These are phyloP conservation scores for Eristalis tenax DNA, from an alignment of 2,888 invertebrate genomes.

Conservation along the genomic window DNA sequence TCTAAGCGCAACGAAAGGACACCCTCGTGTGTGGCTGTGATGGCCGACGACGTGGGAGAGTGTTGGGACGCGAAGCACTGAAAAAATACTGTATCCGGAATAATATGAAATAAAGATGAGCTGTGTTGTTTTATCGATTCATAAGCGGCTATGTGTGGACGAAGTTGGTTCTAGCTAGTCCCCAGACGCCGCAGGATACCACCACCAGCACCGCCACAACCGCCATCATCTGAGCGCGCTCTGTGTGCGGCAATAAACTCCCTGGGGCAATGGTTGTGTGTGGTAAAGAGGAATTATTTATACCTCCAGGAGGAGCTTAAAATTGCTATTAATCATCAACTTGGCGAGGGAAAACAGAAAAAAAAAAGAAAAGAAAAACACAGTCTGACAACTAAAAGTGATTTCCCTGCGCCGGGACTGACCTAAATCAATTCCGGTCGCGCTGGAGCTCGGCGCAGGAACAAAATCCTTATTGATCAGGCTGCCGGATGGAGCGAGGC, in stretches of 20 bases:
- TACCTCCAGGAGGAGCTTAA: slow-evolving; percentile 32
- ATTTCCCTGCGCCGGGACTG: slow-evolving; percentile 37
- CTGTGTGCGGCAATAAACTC: slow-evolving; percentile 25
- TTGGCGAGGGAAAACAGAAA: background rate
- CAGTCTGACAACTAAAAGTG: slow-evolving; percentile 15
- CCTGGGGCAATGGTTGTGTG: slow-evolving; percentile 11
- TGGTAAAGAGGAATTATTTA: slow-evolving; percentile 48
- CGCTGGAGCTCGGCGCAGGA: background rate
- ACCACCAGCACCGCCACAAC: slow-evolving; percentile 11
- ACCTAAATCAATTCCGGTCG: slow-evolving; percentile 37
- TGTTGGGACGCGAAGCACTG: background rate
- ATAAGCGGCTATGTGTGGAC: slow-evolving; percentile 22
- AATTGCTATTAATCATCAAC: slow-evolving; percentile 57
- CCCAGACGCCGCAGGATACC: slow-evolving; percentile 33
- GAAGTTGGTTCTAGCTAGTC: background rate
- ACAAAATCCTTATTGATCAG: slow-evolving; percentile 51
- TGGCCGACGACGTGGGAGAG: background rate
- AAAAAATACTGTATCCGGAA: slow-evolving; percentile 14
- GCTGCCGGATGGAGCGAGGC: background rate
- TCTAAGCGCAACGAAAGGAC: slow-evolving; percentile 5
- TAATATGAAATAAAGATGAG: slow-evolving; percentile 57
- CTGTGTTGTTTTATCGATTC: slow-evolving; percentile 65
- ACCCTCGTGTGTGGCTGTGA: background rate
- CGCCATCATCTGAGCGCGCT: slow-evolving; percentile 18
- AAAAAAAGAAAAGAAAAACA: slow-evolving; percentile 10